A percentile compares a stretch with the other conserved stretches of the same genome.
phyloP scores from a whole-genome alignment of 2,113 vertebrate genomes.

The Casuarius casuarius region DNA sequence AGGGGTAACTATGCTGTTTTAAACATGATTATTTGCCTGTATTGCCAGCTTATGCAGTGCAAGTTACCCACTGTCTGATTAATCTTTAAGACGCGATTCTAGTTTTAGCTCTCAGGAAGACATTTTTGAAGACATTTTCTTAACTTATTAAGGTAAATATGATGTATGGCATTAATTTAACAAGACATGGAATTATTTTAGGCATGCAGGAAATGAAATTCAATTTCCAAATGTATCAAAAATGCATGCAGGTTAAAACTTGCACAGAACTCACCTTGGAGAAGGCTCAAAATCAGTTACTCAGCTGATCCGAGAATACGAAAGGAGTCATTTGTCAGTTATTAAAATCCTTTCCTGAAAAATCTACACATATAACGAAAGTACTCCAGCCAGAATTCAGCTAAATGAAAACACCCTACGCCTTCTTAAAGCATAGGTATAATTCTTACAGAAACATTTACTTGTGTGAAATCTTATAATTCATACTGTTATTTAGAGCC shows the following conservation, averaged over 20 bases:
- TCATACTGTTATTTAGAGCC: background rate
- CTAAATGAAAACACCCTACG: background rate
- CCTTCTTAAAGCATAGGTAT: background rate
- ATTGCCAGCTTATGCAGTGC: background rate
- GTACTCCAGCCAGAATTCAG: background rate
- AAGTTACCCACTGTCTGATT: background rate
- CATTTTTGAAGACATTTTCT: constrained; percentile 41
- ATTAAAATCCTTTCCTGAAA: background rate
- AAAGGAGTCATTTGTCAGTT: constrained; percentile 30
- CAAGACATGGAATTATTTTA: constrained; percentile 32
- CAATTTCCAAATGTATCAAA: constrained; percentile 62
- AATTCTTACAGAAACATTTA: background rate
- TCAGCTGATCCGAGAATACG: constrained; percentile 15
- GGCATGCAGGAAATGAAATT: constrained; percentile 48
- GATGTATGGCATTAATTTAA: constrained; percentile 59
- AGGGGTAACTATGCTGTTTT: background rate
- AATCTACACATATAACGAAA: background rate
- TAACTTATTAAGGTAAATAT: constrained; percentile 54
- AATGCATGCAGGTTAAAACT: constrained; percentile 58
- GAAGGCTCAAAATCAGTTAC: constrained; percentile 17
- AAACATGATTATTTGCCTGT: background rate
- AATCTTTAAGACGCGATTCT: constrained; percentile 37
- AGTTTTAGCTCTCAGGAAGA: constrained; percentile 17
- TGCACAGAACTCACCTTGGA: constrained; percentile 30
- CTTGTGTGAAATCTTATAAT: background rate